phyloP scores from a whole-genome alignment of 2,113 vertebrate genomes.

The Scophthalmus maximus region DNA sequence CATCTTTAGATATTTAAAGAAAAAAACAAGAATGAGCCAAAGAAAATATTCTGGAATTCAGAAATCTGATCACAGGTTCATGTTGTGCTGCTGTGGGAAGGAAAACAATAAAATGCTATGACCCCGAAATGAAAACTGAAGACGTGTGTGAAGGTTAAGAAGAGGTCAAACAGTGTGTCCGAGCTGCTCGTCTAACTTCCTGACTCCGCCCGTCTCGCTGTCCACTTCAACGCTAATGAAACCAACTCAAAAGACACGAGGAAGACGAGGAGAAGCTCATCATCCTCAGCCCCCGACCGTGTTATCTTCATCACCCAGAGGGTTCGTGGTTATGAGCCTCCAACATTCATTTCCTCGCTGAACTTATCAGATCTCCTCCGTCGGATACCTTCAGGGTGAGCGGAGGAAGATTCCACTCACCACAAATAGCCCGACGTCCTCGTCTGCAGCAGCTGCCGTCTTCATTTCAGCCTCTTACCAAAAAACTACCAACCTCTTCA shows the following conservation, averaged over 20 bases:
- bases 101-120: no score
- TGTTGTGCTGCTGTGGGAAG: no score
- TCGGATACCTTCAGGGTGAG: background rate
- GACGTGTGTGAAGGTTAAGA: background rate
- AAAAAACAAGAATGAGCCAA: no score
- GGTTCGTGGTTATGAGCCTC: background rate
- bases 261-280: background rate
- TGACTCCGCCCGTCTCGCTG: background rate
- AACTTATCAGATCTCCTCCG: slow-evolving; percentile 26
- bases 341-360: slow-evolving; percentile 43
- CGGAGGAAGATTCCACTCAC: no score
- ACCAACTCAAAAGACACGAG: background rate
- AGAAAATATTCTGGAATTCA: no score
- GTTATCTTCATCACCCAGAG: slow-evolving; percentile 21
- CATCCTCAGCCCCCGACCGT: background rate
- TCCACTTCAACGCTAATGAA: background rate
- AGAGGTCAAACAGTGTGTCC: slow-evolving; percentile 2
- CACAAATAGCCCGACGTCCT: no score
- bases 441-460: no score
- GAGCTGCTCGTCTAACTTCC: background rate
- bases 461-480: no score
- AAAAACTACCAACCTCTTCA: no score
- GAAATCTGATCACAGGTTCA: no score
- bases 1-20: no score
- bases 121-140: no score